Conservation (phyloP, 2,113 vertebrate species). For the Donacobius atricapilla region DNA sequence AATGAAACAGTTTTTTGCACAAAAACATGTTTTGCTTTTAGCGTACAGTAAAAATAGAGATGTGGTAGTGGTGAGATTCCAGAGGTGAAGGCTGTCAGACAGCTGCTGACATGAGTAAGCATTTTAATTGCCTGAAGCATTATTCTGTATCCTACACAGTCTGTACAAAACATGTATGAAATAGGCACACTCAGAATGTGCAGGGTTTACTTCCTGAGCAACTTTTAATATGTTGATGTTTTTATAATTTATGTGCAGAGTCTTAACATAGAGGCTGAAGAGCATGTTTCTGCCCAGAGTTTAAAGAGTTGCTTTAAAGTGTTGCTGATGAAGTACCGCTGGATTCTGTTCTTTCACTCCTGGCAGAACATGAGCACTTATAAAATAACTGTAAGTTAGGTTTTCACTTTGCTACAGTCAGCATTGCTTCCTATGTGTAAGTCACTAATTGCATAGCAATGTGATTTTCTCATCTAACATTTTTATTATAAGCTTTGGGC, state of each 20-base stretch:
- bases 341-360: background rate
- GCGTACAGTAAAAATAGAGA: background rate
- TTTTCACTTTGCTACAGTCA: background rate
- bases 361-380: background rate
- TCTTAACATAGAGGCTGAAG: background rate
- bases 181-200: background rate
- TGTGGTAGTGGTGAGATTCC: background rate
- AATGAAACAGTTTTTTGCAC: background rate
- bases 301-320: background rate
- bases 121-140: background rate
- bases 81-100: background rate
- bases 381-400: background rate
- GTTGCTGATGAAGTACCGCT: background rate
- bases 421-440: background rate
- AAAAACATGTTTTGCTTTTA: background rate
- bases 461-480: background rate
- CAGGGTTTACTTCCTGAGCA: background rate
- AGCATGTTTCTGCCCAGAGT: background rate
- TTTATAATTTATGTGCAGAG: background rate
- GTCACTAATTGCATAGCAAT: background rate
- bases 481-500: background rate
- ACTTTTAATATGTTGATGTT: background rate
- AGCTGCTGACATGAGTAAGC: background rate
- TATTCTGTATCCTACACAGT: background rate
- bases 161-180: background rate